phyloP scores from a whole-genome alignment of 2,797 vertebrate genomes.

The Mionectes olivaceus region DNA sequence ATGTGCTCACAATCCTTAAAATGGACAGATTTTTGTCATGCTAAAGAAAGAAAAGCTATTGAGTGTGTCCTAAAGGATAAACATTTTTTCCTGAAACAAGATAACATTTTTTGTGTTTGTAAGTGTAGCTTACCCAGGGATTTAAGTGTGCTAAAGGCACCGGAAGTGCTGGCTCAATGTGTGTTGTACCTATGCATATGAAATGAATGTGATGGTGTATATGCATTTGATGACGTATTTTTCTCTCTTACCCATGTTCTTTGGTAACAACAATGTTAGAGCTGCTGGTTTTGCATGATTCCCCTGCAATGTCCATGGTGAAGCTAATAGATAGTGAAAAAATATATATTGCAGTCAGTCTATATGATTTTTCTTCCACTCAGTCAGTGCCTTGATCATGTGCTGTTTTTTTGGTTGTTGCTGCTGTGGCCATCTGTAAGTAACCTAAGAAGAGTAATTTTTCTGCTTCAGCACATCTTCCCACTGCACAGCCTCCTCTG shows the following conservation, averaged over 20 bases:
- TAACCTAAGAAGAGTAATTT: background rate
- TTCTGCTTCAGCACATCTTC: background rate
- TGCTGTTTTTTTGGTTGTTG: background rate
- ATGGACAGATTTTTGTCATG: background rate
- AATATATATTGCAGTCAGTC: background rate
- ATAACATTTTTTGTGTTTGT: background rate
- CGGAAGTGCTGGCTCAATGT: background rate
- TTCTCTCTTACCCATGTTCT: background rate
- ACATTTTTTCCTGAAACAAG: background rate
- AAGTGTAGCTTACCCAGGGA: background rate
- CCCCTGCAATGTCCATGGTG: background rate
- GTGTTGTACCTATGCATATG: background rate
- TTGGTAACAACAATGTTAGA: background rate
- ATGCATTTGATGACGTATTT: fast-evolving
- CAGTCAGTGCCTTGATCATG: fast-evolving
- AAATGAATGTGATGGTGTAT: background rate
- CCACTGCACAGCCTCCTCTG: background rate
- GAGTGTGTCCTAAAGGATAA: background rate
- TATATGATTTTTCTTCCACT: background rate
- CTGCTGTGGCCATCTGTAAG: background rate
- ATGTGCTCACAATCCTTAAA: background rate
- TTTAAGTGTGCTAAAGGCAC: background rate
- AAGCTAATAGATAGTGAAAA: background rate
- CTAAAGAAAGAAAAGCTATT: background rate
- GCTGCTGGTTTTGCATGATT: background rate